Base-by-base conservation (phyloP, 2,113 vertebrate species). In the Serilophus lunatus region DNA sequence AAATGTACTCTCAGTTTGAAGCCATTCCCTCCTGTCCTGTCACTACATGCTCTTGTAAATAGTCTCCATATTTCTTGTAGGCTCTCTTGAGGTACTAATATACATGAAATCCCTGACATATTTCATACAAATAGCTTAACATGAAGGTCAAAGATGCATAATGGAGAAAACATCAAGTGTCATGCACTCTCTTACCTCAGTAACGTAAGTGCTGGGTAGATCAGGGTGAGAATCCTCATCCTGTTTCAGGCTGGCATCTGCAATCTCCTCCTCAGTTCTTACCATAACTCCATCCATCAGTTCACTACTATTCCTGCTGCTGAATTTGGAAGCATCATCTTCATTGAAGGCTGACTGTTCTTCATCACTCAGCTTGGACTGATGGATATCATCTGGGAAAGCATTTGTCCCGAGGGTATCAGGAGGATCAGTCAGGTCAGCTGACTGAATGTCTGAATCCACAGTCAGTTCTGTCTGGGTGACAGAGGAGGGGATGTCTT, bases 401-500 rank as follows among this genome's bases (percentile, higher is more conserved):
- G 97, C 71, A 19, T 98, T 98, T 82, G 97, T 63, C 97, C 97
- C 97, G 13, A 98, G 94, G 26, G 96, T 91, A 31, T 97, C 93
- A 17, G 97, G 96, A 95, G 97, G 95, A 76, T 96, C 97, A n/a
- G 97, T 95, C 69, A 98, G 95, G 82, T 97, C 97, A 42, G 97
- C 94, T 18, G 98, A 71, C 44, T 97, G 98, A 68, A 98, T 97
- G 81, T 97, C 97, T 70, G 97, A 72, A 72, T 98, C 99, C 31
- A 98, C 97, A 5, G 97, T 84, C 92, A 99, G 96, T 93, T 99
- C 98, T 28, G 98, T 97, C 93, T 99, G 98, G 95, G 97, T 82
- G 72, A 99, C 97, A 35, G 98, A 96, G 86, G 98, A 98, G 79
- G 98, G 88, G 86, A 98, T 97, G 82, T 99, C 99, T 70, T 98